Base-by-base conservation (phyloP, 2,113 vertebrate species). In the Dicrurus megarhynchus region DNA sequence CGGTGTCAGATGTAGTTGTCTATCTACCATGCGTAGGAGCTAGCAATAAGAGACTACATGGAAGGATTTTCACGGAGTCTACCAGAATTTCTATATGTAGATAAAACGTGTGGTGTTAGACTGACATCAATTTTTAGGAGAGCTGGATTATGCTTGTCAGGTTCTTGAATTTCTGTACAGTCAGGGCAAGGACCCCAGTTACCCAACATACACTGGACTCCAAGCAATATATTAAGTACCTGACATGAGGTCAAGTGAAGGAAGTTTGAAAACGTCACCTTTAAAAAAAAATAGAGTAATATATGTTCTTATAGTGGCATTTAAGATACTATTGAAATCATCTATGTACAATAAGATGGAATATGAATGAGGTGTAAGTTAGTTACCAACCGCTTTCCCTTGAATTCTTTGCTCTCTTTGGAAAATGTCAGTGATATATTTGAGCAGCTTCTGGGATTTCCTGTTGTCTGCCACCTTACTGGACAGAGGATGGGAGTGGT, bases 281-380 rank as follows among this genome's bases (percentile, higher is more conserved):
- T 71, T 28, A 16, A 39, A 68, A 32, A 77, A 95, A 85, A 64
- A 42, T 44, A 50, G 6, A 69, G 6, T 33, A 33, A 78, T 63
- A 7, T n/a, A 35, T 69, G 18, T 91, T 95, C 42, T 76, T 55
- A 80, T 44, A 84, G 86, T 30, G 11, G 6, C 15, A 13, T 69
- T 84, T 89, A 92, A 92, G 44, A 41, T 78, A 74, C 46, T 77
- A 41, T 79, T 90, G 23, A 93, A 95, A 79, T 80, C 70, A 78
- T 33, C 59, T 77, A 70, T 33, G 26, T 69, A 77, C 15, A 35
- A 37, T 18, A 86, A 71, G 22, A 56, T 74, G 71, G 63, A 92
- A 83, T 81, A 30, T 80, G 68, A 92, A 84, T 61, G 69, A 86
- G 39, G 24, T 68, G 20, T 55, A 89, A 49, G 18, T 67, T 79